phyloP scores from a whole-genome alignment of 2,113 vertebrate species.

The Phalacrocorax carbo region DNA sequence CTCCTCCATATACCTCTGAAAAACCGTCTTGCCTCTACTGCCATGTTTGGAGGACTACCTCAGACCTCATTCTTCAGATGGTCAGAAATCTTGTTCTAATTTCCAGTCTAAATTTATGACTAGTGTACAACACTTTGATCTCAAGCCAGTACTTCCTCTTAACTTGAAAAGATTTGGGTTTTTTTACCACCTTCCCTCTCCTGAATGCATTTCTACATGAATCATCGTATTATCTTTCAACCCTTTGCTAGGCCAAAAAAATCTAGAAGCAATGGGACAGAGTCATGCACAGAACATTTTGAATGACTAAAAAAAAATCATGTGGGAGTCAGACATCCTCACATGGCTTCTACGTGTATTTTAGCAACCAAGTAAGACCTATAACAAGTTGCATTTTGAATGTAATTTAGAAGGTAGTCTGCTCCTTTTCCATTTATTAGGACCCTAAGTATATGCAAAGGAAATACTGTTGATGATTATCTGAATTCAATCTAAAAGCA shows the following conservation, averaged over 20 bases:
- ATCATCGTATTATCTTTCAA: not conserved
- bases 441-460: not conserved
- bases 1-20: not conserved
- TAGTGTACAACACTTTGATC: not conserved
- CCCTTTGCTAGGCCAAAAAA: not conserved
- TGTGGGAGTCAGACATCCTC: not conserved
- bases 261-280: not conserved
- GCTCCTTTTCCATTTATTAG: not conserved
- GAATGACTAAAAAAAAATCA: not conserved
- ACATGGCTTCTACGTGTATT: not conserved
- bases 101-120: not conserved
- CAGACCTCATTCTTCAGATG: not conserved
- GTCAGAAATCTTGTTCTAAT: not conserved
- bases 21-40: not conserved
- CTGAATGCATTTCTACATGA: not conserved
- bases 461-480: not conserved
- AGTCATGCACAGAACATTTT: not conserved
- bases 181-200: not conserved
- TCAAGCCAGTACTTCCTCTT: not conserved
- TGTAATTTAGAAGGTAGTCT: not conserved
- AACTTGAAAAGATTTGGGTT: not conserved
- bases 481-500: not conserved
- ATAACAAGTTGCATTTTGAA: not conserved
- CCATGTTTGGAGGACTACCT: not conserved
- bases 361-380: not conserved